A percentile compares a stretch with the other conserved stretches of the same genome.
phyloP scores from a whole-genome alignment of 2,888 invertebrate genomes.

The Zootermopsis nevadensis region DNA sequence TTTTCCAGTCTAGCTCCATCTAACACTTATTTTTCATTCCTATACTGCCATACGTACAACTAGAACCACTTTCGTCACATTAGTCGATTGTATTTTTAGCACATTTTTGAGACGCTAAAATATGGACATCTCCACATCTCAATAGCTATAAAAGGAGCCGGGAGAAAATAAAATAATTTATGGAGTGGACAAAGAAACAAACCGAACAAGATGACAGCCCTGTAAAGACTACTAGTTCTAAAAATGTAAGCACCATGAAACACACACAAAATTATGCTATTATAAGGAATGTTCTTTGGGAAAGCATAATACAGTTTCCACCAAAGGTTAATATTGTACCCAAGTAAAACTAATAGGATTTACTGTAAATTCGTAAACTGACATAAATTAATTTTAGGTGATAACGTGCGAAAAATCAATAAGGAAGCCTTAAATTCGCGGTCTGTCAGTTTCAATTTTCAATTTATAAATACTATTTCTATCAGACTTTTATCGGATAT shows the following conservation, averaged over 20 bases:
- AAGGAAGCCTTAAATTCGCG: no score
- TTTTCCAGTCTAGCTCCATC: background rate
- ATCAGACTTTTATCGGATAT: no score
- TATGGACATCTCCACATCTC: slow-evolving; percentile 1
- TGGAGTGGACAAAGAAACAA: slow-evolving; percentile 4
- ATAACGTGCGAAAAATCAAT: no score
- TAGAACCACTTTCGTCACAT: slow-evolving; percentile 38
- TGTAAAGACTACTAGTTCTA: background rate
- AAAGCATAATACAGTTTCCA: no score
- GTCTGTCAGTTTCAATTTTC: no score
- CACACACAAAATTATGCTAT: no score
- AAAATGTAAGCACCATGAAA: background rate
- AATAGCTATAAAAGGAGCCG: background rate
- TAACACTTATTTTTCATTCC: background rate
- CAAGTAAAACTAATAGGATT: no score
- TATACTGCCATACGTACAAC: background rate
- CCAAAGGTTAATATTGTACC: no score
- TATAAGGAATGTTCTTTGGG: no score
- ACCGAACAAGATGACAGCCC: background rate
- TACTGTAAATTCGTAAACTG: no score
- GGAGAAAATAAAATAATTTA: background rate
- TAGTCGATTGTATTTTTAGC: slow-evolving; percentile 22
- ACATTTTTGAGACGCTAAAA: slow-evolving; percentile 3
- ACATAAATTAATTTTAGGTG: no score
- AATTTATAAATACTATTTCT: no score